Evolutionary conservation across 1,140 invertebrate genomes (phyloP), one percentile per base, ranked within the genome.

Genomic region (Lerema accius): DNA sequence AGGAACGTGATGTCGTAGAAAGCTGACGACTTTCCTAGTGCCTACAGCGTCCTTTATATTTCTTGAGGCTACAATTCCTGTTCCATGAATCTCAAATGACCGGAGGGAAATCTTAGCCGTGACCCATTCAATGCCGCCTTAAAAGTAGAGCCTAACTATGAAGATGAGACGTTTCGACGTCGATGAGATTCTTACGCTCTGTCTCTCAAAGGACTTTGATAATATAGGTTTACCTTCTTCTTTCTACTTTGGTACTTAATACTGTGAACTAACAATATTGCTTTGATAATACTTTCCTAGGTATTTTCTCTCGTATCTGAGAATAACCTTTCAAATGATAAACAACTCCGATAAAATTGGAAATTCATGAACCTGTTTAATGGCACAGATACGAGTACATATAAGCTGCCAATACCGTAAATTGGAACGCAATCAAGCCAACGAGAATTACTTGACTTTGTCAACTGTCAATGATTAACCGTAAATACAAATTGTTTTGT

Each of bases 71-170:
- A 90, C 84, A 89, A 90, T 87, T 87, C 73, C 78, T 84, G 78
- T 83, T 80, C 87, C 88, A 91, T 91, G 90, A 91, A 91, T 91
- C 82, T 79, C 79, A 91, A 91, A 91, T 91, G 89, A 90, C 90
- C 88, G 84, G 81, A 86, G 90, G 90, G 90, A 91, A 91, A 91
- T 91, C 90, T 91, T 91, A 88, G 78, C 84, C 84, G 84, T 89
- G 89, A 90, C 89, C 88, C 79, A 89, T 91, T 90, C 89, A 91
- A 84, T 75, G 76, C 67, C 61, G 76, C 56, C 72, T 65, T 81
- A 78, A 82, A 78, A 71, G 67, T 55, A 40, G 69, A 53, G 45
- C 48, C 42, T 50, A 65, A 59, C 64, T 35, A 59, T 58, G 39
- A 45, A 71, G 50, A 72, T 67, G 60, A 65, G 58, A 73, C 67